Conservation (phyloP, 2,888 invertebrate genomes). For the Netelia fuscicornis region DNA sequence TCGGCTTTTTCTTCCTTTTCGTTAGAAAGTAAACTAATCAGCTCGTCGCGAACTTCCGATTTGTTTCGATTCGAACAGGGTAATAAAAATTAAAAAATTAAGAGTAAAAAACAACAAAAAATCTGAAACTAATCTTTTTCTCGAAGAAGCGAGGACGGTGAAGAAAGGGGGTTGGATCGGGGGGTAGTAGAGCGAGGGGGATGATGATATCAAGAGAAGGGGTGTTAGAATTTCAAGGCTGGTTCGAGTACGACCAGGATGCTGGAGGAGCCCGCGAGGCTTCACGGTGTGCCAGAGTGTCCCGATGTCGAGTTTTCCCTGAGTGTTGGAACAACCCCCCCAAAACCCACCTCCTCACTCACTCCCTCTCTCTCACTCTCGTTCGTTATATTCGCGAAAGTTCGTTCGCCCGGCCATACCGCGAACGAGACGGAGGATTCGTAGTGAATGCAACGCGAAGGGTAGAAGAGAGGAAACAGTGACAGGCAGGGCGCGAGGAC, state of each 20-base stretch:
- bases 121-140: not conserved
- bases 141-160: conserved; percentile 59
- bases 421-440: conserved; percentile 37
- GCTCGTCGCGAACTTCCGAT: too few relatives aligned
- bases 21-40: too few relatives aligned
- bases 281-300: not conserved
- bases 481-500: conserved; percentile 72
- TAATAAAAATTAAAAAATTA: too few relatives aligned
- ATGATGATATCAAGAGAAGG: conserved; percentile 66
- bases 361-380: conserved; percentile 35
- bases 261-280: not conserved
- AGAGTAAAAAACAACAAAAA: not conserved
- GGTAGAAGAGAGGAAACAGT: conserved; percentile 71
- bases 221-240: conserved; percentile 6
- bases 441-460: conserved; percentile 65
- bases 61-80: too few relatives aligned
- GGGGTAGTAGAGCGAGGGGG: conserved; percentile 70
- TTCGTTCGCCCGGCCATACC: conserved; percentile 50
- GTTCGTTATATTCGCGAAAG: conserved; percentile 46
- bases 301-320: conserved; percentile 38
- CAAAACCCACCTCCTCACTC: too few relatives aligned
- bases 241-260: conserved; percentile 26
- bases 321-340: conserved; percentile 26
- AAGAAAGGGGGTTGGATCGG: conserved; percentile 50
- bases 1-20: too few relatives aligned